Conservation (phyloP, 2,797 vertebrate species). For the Gadopsis bispinosus region DNA sequence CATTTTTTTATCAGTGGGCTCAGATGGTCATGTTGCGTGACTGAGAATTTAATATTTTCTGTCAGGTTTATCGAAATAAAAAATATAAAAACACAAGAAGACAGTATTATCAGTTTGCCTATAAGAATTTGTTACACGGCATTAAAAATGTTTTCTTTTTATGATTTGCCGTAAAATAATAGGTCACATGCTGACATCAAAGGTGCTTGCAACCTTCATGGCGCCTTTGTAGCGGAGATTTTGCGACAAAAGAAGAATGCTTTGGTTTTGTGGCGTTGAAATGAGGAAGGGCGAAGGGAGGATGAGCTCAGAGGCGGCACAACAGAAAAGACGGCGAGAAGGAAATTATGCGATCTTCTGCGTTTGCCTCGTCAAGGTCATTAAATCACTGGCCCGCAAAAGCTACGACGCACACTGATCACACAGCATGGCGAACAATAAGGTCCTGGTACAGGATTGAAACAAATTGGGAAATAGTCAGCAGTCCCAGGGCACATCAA, state of each 20-base stretch:
- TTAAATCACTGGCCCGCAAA: constrained; percentile 25
- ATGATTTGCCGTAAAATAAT: neutral
- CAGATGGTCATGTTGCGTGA: neutral
- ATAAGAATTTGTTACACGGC: too few species aligned
- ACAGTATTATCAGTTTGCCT: neutral
- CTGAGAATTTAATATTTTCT: neutral
- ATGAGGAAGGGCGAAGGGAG: neutral
- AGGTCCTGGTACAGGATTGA: constrained; percentile 29
- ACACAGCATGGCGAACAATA: constrained; percentile 22
- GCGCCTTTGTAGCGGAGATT: neutral
- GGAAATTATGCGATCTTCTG: constrained; percentile 13
- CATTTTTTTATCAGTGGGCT: neutral
- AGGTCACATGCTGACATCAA: neutral
- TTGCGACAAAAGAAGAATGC: neutral
- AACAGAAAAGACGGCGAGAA: neutral
- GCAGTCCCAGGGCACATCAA: constrained; percentile 56
- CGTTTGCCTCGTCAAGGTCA: constrained; percentile 40
- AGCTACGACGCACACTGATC: neutral
- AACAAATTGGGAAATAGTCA: constrained; percentile 54
- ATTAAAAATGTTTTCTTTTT: neutral
- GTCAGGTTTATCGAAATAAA: neutral
- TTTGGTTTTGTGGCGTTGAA: constrained; percentile 10
- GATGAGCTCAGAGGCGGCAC: neutral
- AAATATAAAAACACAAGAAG: neutral
- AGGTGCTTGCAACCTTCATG: neutral